These are phyloP conservation scores for Apamea sordens DNA, from an alignment of 2,888 invertebrate genomes.

Conservation along the genomic window DNA sequence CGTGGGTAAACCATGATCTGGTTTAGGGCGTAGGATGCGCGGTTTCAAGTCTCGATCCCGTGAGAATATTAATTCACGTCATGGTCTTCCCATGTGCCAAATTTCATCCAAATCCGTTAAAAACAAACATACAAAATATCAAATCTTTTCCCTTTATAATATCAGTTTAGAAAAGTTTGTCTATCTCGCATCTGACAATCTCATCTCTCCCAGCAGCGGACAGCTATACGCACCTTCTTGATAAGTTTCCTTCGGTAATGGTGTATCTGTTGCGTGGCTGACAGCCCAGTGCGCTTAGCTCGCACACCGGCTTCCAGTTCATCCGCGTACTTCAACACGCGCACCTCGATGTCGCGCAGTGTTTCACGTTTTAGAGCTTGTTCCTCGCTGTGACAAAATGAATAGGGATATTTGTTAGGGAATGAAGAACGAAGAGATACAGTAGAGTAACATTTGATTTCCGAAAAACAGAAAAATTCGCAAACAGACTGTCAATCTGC, in stretches of 20 bases:
- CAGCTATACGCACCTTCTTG: constrained; percentile 91
- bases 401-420: not conserved
- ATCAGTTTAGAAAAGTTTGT: not conserved
- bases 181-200: not conserved
- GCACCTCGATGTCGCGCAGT: constrained; percentile 97
- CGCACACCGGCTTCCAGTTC: constrained; percentile 97
- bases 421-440: not conserved
- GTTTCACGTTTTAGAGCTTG: constrained; percentile 92
- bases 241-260: constrained; percentile 97
- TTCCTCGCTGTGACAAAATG: constrained; percentile 72
- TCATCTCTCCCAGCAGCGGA: not conserved
- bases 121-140: too few relatives aligned
- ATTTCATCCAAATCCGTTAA: not conserved
- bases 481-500: not conserved
- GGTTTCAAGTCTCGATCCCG: too few relatives aligned
- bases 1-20: too few relatives aligned
- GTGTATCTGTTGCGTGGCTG: constrained; percentile 95
- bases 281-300: constrained; percentile 93
- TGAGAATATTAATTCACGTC: too few relatives aligned
- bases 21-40: too few relatives aligned
- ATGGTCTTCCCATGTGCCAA: not conserved
- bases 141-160: not conserved
- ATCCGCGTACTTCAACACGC: constrained; percentile 98
- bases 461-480: too few relatives aligned
- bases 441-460: not conserved